Conservation (phyloP, 2,113 vertebrate genomes). For the Urocynchramus pylzowi region DNA sequence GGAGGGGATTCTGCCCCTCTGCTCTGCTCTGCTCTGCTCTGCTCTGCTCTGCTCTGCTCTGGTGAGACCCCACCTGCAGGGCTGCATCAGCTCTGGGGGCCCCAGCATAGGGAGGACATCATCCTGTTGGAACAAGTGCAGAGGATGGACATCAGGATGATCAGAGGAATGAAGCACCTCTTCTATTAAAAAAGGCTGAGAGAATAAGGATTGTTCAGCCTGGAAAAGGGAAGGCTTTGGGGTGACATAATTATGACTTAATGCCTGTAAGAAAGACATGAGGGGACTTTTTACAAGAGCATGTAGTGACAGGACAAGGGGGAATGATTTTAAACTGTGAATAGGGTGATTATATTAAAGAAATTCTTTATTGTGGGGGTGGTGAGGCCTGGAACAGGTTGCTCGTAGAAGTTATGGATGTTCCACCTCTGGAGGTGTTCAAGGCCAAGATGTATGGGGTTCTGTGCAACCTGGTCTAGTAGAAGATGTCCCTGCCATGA, state of each 20-base stretch:
- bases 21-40: background rate
- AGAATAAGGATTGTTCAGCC: background rate
- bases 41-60: background rate
- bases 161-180: background rate
- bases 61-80: background rate
- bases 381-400: background rate
- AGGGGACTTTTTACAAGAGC: background rate
- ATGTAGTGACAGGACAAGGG: background rate
- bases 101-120: accelerated
- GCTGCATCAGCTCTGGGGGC: background rate
- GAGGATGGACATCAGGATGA: too few species aligned
- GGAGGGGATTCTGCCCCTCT: background rate
- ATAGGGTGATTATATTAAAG: background rate
- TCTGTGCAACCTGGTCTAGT: background rate
- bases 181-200: background rate
- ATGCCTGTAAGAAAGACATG: background rate
- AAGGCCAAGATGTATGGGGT: background rate
- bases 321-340: background rate
- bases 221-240: background rate
- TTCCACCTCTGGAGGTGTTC: background rate
- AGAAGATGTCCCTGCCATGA: background rate
- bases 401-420: background rate
- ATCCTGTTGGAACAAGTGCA: accelerated
- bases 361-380: background rate
- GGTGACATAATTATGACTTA: background rate